Evolutionary conservation across 2,888 invertebrate species (phyloP).

Genomic region (Cosmia trapezina): DNA sequence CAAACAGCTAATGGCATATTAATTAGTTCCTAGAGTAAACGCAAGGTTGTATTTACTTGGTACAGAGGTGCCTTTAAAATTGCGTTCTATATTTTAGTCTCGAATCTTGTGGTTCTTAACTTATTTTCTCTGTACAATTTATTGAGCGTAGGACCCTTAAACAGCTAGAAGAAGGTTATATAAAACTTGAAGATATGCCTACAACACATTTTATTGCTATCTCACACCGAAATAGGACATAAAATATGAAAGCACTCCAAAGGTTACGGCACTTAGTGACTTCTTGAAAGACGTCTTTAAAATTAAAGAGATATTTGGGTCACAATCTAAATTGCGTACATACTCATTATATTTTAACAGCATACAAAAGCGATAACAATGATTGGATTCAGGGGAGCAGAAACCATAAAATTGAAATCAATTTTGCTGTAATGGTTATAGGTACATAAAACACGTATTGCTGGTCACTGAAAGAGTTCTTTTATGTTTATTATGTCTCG

Average conservation of each 20-base stretch:
- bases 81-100: background rate
- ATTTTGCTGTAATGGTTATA: constrained; percentile 89
- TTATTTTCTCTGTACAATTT: constrained; percentile 20
- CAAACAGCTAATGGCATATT: constrained; percentile 58
- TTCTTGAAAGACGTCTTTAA: constrained; percentile 50
- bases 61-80: background rate
- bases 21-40: constrained; percentile 46
- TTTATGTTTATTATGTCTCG: constrained; percentile 74
- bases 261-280: constrained; percentile 39
- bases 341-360: constrained; percentile 87
- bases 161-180: constrained; percentile 24
- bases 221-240: constrained; percentile 45
- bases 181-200: constrained; percentile 37
- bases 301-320: constrained; percentile 67
- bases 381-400: constrained; percentile 89
- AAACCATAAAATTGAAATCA: constrained; percentile 90
- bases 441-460: constrained; percentile 84
- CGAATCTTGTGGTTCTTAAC: background rate
- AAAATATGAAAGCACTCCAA: constrained; percentile 45
- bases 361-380: constrained; percentile 87
- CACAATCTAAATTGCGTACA: constrained; percentile 80
- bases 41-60: constrained; percentile 13
- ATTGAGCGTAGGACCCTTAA: constrained; percentile 1
- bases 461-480: constrained; percentile 77
- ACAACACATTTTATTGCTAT: constrained; percentile 52